Conservation (phyloP, 2,888 invertebrate genomes). For the Lagria hirta region DNA sequence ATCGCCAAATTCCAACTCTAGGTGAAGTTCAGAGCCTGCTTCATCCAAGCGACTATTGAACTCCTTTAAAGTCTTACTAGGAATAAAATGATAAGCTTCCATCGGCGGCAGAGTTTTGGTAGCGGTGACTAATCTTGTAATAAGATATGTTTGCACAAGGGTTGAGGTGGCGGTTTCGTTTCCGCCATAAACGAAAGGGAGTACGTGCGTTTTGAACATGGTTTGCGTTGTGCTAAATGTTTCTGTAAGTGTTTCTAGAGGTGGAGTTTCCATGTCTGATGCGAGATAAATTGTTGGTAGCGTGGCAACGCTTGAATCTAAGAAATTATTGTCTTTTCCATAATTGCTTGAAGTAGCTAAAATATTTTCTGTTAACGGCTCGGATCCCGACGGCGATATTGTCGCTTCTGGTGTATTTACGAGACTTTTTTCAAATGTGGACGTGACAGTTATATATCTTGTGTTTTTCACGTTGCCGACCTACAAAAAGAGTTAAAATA, state of each 20-base stretch:
- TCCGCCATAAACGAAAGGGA: conserved; percentile 76
- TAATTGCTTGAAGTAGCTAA: conserved; percentile 74
- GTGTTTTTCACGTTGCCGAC: conserved; percentile 86
- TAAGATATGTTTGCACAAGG: conserved; percentile 84
- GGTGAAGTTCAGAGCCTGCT: conserved; percentile 82
- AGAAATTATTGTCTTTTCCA: conserved; percentile 65
- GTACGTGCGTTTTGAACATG: conserved; percentile 83
- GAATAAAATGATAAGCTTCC: conserved; percentile 84
- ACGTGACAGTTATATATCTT: conserved; percentile 83
- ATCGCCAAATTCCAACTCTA: conserved; percentile 84
- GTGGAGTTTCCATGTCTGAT: conserved; percentile 79
- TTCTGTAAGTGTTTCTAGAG: conserved; percentile 84
- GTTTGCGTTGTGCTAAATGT: conserved; percentile 90
- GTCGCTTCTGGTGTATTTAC: conserved; percentile 61
- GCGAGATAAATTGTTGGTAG: conserved; percentile 77
- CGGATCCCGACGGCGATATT: conserved; percentile 63
- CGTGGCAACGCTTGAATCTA: conserved; percentile 81
- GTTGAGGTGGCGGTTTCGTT: conserved; percentile 77
- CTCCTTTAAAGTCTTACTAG: conserved; percentile 83
- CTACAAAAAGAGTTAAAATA: conserved; percentile 52
- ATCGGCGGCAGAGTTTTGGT: conserved; percentile 87
- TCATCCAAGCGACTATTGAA: conserved; percentile 86
- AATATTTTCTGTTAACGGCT: conserved; percentile 86
- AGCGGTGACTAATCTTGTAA: conserved; percentile 84
- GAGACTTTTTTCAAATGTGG: conserved; percentile 79